phyloP scores from a whole-genome alignment of 2,888 invertebrate genomes.

The Polia nebulosa region DNA sequence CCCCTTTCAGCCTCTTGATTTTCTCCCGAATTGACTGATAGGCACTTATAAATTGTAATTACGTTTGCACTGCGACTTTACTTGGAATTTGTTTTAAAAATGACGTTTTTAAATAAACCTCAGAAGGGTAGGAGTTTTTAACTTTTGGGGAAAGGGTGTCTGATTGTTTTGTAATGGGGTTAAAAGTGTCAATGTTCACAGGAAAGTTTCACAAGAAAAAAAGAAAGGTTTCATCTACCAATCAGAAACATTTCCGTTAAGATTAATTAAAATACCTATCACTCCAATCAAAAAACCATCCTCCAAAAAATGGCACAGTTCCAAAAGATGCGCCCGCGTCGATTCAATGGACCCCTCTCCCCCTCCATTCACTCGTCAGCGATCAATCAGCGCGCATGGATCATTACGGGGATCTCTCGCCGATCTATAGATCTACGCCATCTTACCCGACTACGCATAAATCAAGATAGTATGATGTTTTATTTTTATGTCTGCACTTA shows the following conservation, averaged over 20 bases:
- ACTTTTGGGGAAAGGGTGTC: slow-evolving; percentile 26
- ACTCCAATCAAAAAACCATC: slow-evolving; percentile 34
- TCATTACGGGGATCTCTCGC: slow-evolving; percentile 59
- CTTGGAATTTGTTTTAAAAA: slow-evolving; percentile 46
- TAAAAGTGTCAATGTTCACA: slow-evolving; percentile 26
- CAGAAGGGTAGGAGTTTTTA: slow-evolving; percentile 35
- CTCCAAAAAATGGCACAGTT: slow-evolving; percentile 64
- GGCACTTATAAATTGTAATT: slow-evolving; percentile 77
- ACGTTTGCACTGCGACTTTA: slow-evolving; percentile 66
- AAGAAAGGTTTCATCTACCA: background rate
- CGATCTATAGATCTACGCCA: slow-evolving; percentile 58
- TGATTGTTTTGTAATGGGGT: slow-evolving; percentile 48
- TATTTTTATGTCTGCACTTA: slow-evolving; percentile 51
- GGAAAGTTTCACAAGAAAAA: background rate
- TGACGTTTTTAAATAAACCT: slow-evolving; percentile 44
- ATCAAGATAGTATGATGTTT: slow-evolving; percentile 55
- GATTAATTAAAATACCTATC: slow-evolving; percentile 43
- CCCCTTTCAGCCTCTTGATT: slow-evolving; percentile 77
- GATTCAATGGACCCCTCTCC: slow-evolving; percentile 56
- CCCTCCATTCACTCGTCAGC: slow-evolving; percentile 70
- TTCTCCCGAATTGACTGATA: slow-evolving; percentile 74
- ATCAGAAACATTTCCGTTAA: slow-evolving; percentile 2
- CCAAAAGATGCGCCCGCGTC: slow-evolving; percentile 63
- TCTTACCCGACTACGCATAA: slow-evolving; percentile 50
- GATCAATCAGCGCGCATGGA: slow-evolving; percentile 66